A percentile compares a stretch with the other conserved stretches of the same genome.
These are phyloP conservation scores for Brevimyrus niger DNA, from an alignment of 2,113 vertebrate species.

Conservation along the genomic window DNA sequence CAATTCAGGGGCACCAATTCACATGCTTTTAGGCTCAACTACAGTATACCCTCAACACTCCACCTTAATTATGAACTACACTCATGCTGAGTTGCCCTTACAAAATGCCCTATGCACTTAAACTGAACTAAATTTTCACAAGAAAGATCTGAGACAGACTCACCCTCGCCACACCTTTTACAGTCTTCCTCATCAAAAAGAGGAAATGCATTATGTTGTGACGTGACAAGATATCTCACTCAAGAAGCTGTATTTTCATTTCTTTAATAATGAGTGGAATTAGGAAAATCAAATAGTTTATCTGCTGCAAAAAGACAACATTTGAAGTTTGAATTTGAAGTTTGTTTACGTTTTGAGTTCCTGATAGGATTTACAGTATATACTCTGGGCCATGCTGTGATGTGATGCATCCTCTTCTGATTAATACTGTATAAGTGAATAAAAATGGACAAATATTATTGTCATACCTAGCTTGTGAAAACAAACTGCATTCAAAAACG, in stretches of 20 bases:
- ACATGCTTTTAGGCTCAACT: neutral
- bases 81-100: neutral
- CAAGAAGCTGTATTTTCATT: neutral
- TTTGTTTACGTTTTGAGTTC: neutral
- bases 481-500: no score
- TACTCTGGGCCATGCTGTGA: neutral
- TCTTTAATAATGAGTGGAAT: neutral
- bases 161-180: neutral
- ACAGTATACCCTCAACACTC: neutral
- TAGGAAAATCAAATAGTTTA: neutral
- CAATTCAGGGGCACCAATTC: neutral
- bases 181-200: neutral
- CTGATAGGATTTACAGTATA: neutral
- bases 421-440: neutral
- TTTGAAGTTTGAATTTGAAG: neutral
- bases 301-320: neutral
- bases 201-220: neutral
- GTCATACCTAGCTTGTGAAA: no score
- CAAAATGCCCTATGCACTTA: neutral
- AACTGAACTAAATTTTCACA: neutral
- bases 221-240: neutral
- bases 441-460: no score
- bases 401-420: neutral
- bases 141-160: neutral
- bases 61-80: neutral